A percentile compares a stretch with the other conserved stretches of the same genome.
These are phyloP conservation scores for Taphrorychus bicolor DNA, from an alignment of 2,888 invertebrate genomes.

Conservation along the genomic window DNA sequence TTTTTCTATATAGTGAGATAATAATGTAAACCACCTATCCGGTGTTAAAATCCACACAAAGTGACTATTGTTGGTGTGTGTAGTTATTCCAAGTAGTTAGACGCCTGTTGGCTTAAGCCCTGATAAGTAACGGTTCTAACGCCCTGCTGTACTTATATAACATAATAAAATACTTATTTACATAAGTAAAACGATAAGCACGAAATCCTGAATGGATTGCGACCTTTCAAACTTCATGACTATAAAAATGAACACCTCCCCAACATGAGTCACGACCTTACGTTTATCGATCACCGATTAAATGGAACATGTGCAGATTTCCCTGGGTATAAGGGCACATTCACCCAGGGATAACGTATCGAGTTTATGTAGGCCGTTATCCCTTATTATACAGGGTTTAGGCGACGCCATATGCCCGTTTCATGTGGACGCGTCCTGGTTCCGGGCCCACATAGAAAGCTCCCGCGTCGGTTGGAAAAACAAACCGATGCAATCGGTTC, in stretches of 20 bases:
- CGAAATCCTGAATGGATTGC: not conserved
- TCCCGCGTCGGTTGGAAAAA: constrained; percentile 28
- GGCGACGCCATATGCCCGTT: constrained; percentile 40
- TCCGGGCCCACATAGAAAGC: constrained; percentile 28
- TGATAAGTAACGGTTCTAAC: not conserved
- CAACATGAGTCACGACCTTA: not conserved
- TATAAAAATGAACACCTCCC: not conserved
- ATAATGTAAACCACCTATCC: not conserved
- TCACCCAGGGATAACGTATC: constrained; percentile 36
- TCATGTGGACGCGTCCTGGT: constrained; percentile 30
- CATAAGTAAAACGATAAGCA: not conserved
- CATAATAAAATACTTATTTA: not conserved
- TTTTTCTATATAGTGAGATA: too few relatives aligned
- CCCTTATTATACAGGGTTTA: constrained; percentile 34
- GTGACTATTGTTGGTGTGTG: not conserved
- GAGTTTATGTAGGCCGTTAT: constrained; percentile 39
- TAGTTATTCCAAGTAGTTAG: not conserved
- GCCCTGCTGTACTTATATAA: not conserved
- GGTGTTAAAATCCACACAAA: not conserved
- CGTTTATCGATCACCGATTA: constrained; percentile 31
- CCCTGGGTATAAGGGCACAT: constrained; percentile 32
- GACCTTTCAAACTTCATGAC: not conserved
- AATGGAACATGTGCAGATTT: constrained; percentile 41
- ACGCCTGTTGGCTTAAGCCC: not conserved
- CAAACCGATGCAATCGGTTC: too few relatives aligned